Conservation (phyloP, 2,888 invertebrate species). For the Linyphia triangularis region DNA sequence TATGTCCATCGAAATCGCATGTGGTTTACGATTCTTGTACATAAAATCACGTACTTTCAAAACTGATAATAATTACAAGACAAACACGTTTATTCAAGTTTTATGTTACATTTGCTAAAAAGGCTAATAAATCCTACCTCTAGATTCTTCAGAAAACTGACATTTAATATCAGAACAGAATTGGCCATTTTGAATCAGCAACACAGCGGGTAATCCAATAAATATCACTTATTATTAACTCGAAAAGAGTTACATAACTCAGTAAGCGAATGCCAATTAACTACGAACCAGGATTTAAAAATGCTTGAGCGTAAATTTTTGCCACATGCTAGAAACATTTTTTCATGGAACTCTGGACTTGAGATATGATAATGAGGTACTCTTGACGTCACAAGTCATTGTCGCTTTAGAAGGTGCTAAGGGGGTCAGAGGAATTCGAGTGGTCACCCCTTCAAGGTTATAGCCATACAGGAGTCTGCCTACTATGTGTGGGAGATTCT, state of each 20-base stretch:
- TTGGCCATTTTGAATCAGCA: slow-evolving; percentile 25
- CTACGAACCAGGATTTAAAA: slow-evolving; percentile 41
- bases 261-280: slow-evolving; percentile 34
- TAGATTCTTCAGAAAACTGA: slow-evolving; percentile 6
- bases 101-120: slow-evolving; percentile 2
- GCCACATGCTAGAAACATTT: slow-evolving; percentile 14
- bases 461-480: slow-evolving; percentile 37
- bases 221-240: slow-evolving; percentile 24
- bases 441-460: slow-evolving; percentile 23
- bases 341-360: slow-evolving; percentile 13
- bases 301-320: slow-evolving; percentile 34
- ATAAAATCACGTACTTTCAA: too few relatives aligned
- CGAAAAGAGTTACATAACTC: slow-evolving; percentile 34
- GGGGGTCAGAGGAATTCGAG: slow-evolving; percentile 12
- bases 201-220: slow-evolving; percentile 49
- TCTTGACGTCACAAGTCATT: slow-evolving; percentile 70
- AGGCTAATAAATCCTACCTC: slow-evolving; percentile 55
- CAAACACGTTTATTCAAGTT: too few relatives aligned
- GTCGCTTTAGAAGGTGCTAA: slow-evolving; percentile 20
- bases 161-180: slow-evolving; percentile 36
- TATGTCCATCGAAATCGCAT: too few relatives aligned
- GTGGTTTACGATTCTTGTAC: too few relatives aligned
- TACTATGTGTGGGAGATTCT: not conserved
- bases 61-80: too few relatives aligned
- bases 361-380: slow-evolving; percentile 68